Evolutionary conservation across 92 coral and sea anemone genomes (phyloP).

Genomic region (Bergia puertoricense): DNA sequence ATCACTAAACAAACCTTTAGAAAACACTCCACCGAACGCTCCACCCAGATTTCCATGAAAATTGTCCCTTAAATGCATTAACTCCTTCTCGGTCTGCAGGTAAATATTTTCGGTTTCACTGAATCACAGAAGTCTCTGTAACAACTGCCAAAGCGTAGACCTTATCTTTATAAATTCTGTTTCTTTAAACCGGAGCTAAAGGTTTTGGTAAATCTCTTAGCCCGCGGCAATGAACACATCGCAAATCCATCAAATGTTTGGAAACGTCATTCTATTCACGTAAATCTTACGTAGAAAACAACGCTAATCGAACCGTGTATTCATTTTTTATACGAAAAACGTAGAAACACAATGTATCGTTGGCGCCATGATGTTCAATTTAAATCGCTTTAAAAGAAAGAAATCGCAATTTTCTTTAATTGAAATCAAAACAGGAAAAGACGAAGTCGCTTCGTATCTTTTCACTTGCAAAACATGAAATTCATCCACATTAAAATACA

Average conservation of each 20-base stretch:
- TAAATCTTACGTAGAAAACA: slow-evolving; percentile 13
- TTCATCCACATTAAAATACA: not conserved
- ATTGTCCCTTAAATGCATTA: not conserved
- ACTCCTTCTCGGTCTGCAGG: not conserved
- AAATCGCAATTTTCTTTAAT: not conserved
- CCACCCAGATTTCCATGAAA: slow-evolving; percentile 36
- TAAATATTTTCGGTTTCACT: not conserved
- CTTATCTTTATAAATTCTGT: not conserved
- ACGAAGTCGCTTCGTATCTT: slow-evolving; percentile 6
- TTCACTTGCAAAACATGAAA: slow-evolving; percentile 1
- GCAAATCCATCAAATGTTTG: slow-evolving; percentile 20
- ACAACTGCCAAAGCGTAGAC: not conserved
- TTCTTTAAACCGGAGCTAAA: slow-evolving; percentile 6
- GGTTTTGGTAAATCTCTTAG: slow-evolving; percentile 16
- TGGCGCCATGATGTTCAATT: slow-evolving; percentile 15
- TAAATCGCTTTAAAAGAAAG: slow-evolving; percentile 31
- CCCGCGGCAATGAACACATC: slow-evolving; percentile 28
- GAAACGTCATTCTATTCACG: slow-evolving; percentile 3
- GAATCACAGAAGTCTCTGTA: not conserved
- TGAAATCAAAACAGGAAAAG: slow-evolving; percentile 26
- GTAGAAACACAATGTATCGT: not conserved
- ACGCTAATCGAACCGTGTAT: not conserved
- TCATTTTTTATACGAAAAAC: slow-evolving; percentile 1
- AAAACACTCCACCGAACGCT: slow-evolving; percentile 32
- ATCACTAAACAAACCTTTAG: slow-evolving; percentile 26